These are phyloP conservation scores for Bilobella aurantiaca DNA, from an alignment of 1,140 invertebrate species.

Conservation along the genomic window DNA sequence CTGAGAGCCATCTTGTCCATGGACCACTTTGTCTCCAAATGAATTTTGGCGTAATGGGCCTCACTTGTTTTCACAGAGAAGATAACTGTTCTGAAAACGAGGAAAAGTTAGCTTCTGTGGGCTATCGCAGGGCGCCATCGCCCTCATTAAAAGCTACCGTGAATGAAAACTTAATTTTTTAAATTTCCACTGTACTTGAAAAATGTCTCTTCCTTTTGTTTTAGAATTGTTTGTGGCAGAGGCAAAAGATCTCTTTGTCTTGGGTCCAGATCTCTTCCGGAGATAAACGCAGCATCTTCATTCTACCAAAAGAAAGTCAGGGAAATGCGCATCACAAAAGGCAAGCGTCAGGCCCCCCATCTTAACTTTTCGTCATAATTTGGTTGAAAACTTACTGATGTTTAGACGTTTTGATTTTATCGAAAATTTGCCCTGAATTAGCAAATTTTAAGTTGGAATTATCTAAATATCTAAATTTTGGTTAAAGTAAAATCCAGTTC, in stretches of 20 bases:
- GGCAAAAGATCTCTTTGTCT: not conserved
- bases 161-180: slow-evolving; percentile 33
- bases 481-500: too few species aligned
- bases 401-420: too few species aligned
- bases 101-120: not conserved
- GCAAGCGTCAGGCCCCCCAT: not conserved
- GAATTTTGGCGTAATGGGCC: not conserved
- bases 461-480: too few species aligned
- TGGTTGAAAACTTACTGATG: too few species aligned
- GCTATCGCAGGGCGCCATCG: slow-evolving; percentile 35
- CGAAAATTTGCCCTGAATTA: too few species aligned
- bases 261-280: not conserved
- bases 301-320: not conserved
- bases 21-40: not conserved
- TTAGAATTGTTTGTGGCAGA: not conserved
- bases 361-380: too few species aligned
- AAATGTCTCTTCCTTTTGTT: not conserved
- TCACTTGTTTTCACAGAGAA: not conserved
- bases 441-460: too few species aligned
- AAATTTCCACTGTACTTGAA: slow-evolving; percentile 16
- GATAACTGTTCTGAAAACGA: not conserved
- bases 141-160: slow-evolving; percentile 34
- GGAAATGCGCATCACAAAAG: not conserved
- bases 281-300: not conserved
- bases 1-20: too few species aligned